Conservation (phyloP, 1,140 invertebrate species). For the Lordiphosa collinella region DNA sequence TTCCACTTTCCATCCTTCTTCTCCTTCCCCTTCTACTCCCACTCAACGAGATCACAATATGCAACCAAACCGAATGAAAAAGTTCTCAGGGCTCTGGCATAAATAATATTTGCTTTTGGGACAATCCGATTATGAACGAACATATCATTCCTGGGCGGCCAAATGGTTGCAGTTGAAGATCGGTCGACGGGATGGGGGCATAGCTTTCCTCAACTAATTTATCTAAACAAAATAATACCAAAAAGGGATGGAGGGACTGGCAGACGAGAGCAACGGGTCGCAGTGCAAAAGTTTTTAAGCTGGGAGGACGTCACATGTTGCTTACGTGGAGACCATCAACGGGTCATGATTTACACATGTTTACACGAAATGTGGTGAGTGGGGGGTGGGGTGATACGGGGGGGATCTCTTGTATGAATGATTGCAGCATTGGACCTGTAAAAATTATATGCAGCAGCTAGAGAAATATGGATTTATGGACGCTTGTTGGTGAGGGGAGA, state of each 20-base stretch:
- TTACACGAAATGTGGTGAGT: slow-evolving; percentile 48
- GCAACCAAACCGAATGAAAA: slow-evolving; percentile 46
- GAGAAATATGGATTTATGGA: slow-evolving; percentile 67
- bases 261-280: slow-evolving; percentile 21
- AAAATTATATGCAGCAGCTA: slow-evolving; percentile 67
- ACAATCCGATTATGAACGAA: slow-evolving; percentile 36
- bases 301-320: slow-evolving; percentile 49
- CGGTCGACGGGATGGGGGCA: background rate
- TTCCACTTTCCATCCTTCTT: slow-evolving; percentile 1
- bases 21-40: background rate
- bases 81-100: slow-evolving; percentile 59
- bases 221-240: slow-evolving; percentile 34
- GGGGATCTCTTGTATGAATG: slow-evolving; percentile 44
- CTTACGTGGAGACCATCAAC: slow-evolving; percentile 63
- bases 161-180: slow-evolving; percentile 56
- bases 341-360: slow-evolving; percentile 78
- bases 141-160: slow-evolving; percentile 19
- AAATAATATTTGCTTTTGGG: slow-evolving; percentile 48
- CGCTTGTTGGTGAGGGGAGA: slow-evolving; percentile 30
- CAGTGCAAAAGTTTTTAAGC: slow-evolving; percentile 55
- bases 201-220: slow-evolving; percentile 53
- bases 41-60: slow-evolving; percentile 18
- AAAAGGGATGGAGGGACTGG: background rate
- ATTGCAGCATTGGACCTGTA: slow-evolving; percentile 53
- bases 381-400: background rate